phyloP scores from a whole-genome alignment of 1,140 invertebrate genomes.

The Melitaea cinxia region DNA sequence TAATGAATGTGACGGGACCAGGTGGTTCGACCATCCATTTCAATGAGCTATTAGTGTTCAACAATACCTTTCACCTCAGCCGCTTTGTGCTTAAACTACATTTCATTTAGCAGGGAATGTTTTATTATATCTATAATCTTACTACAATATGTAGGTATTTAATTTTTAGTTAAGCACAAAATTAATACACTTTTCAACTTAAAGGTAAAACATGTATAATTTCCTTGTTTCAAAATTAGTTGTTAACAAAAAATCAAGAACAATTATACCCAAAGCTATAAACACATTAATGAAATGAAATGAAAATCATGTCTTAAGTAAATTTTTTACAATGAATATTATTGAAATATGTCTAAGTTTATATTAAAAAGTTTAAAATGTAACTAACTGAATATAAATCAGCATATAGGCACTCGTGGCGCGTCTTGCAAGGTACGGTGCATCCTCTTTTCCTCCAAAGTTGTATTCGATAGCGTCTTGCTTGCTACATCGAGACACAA shows the following conservation, averaged over 20 bases:
- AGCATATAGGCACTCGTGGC: conserved; percentile 99
- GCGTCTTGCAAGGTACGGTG: conserved; percentile 94
- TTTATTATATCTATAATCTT: too few species aligned
- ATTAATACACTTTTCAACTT: too few species aligned
- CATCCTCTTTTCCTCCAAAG: conserved; percentile 98
- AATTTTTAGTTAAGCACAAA: too few species aligned
- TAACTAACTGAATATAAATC: conserved; percentile 86
- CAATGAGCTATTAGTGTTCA: conserved; percentile 27
- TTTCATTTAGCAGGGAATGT: conserved; percentile 3
- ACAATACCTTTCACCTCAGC: conserved; percentile 9
- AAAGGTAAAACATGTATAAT: too few species aligned
- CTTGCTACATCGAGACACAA: conserved; percentile 97
- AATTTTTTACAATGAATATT: too few species aligned
- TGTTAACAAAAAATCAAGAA: too few species aligned
- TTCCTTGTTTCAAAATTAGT: too few species aligned
- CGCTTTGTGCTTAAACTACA: neutral
- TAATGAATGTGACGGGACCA: conserved; percentile 31
- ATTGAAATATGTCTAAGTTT: too few species aligned
- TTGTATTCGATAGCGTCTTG: conserved; percentile 98
- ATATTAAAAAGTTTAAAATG: neutral
- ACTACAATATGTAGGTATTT: too few species aligned
- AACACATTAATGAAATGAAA: too few species aligned
- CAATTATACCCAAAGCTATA: too few species aligned
- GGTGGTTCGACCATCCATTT: conserved; percentile 26
- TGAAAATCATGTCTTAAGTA: too few species aligned